phyloP scores from a whole-genome alignment of 1,140 invertebrate genomes.

The Pygmarrhopalites habei region DNA sequence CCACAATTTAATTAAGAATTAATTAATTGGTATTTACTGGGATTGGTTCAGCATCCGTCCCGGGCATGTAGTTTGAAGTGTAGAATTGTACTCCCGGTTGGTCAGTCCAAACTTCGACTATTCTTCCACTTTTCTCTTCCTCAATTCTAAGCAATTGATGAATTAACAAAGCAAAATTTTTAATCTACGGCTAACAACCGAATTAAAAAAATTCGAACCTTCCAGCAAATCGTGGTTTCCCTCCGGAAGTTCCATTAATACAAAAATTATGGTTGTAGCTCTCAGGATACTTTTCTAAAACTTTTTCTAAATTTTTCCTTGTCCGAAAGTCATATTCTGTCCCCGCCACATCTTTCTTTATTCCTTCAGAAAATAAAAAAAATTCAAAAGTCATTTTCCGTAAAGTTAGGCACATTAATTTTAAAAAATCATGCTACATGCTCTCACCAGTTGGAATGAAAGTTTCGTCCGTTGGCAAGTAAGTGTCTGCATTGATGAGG shows the following conservation, averaged over 20 bases:
- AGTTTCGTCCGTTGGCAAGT: slow-evolving; percentile 61
- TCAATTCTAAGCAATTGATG: slow-evolving; percentile 49
- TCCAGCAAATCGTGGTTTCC: slow-evolving; percentile 5
- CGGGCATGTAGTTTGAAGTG: slow-evolving; percentile 67
- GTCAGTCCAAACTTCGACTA: slow-evolving; percentile 67
- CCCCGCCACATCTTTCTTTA: background rate
- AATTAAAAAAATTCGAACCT: background rate
- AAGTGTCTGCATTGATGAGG: slow-evolving; percentile 64
- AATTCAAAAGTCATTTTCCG: too few species aligned
- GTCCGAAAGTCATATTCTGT: slow-evolving; percentile 19
- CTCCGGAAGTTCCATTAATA: slow-evolving; percentile 42
- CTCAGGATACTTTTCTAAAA: slow-evolving; percentile 45
- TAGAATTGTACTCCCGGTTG: slow-evolving; percentile 89
- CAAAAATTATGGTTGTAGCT: slow-evolving; percentile 76
- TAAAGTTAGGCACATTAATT: too few species aligned
- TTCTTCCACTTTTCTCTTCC: slow-evolving; percentile 64
- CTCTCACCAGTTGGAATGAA: slow-evolving; percentile 64
- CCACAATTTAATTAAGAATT: too few species aligned
- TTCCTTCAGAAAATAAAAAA: too few species aligned
- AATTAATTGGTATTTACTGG: too few species aligned
- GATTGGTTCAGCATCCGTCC: slow-evolving; percentile 43
- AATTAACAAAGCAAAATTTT: slow-evolving; percentile 15
- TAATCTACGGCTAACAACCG: slow-evolving; percentile 28
- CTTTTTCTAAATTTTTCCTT: slow-evolving; percentile 48
- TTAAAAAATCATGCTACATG: slow-evolving; percentile 2